Percentiles rank a stretch among this genome's conserved stretches.
Evolutionary conservation across 1,140 invertebrate genomes (phyloP).

Genomic region (Drosophila mojavensis): DNA sequence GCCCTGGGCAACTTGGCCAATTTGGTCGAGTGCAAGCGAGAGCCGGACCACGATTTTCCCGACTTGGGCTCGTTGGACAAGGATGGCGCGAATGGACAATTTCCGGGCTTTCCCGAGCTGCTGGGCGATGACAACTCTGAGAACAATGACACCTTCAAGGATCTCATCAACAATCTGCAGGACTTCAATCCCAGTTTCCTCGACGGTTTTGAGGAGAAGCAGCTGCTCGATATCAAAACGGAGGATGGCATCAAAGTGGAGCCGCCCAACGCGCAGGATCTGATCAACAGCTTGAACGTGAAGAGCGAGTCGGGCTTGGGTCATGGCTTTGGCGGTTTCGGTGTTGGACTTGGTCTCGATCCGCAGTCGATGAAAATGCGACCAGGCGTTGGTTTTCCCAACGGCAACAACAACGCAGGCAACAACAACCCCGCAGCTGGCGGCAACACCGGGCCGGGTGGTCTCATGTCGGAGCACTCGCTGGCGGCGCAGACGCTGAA

Average conservation of each 20-base stretch:
- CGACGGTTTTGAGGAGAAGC: constrained; percentile 89
- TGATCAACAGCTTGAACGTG: constrained; percentile 80
- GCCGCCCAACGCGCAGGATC: constrained; percentile 84
- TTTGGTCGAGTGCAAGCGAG: constrained; percentile 90
- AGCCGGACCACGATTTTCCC: constrained; percentile 92
- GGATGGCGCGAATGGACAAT: constrained; percentile 90
- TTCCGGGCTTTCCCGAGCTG: constrained; percentile 91
- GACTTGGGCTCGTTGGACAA: constrained; percentile 92
- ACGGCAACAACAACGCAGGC: constrained; percentile 62
- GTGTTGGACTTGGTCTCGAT: constrained; percentile 51
- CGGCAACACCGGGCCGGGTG: constrained; percentile 36
- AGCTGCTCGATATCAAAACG: constrained; percentile 87
- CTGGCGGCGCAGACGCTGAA: constrained; percentile 96
- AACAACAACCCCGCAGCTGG: constrained; percentile 75
- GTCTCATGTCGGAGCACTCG: constrained; percentile 88
- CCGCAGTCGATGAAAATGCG: constrained; percentile 66
- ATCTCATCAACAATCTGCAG: constrained; percentile 94
- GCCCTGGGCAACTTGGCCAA: constrained; percentile 85
- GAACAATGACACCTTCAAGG: constrained; percentile 93
- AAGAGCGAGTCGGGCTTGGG: constrained; percentile 77
- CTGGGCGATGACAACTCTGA: constrained; percentile 93
- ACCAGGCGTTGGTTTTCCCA: constrained; percentile 53
- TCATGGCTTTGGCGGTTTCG: constrained; percentile 62
- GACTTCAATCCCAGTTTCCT: constrained; percentile 93
- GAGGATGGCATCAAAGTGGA: constrained; percentile 85